These are phyloP conservation scores for Fistularia tabacaria DNA, from an alignment of 2,797 vertebrate genomes.

Conservation along the genomic window DNA sequence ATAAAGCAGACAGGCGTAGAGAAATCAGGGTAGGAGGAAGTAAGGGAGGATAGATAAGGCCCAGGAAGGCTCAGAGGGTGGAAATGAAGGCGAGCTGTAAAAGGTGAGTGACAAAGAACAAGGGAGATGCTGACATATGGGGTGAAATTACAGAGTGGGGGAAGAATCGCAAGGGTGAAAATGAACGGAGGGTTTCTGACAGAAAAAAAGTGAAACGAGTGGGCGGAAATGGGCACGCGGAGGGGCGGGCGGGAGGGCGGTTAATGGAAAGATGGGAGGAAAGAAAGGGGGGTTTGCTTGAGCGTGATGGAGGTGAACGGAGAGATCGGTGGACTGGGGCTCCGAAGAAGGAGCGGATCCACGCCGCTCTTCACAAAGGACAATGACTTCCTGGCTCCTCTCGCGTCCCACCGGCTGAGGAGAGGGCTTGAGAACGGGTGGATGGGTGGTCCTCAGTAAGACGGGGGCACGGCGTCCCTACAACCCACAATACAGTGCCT, in stretches of 20 bases:
- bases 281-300: slow-evolving; percentile 50
- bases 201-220: slow-evolving; percentile 70
- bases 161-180: slow-evolving; percentile 60
- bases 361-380: slow-evolving; percentile 49
- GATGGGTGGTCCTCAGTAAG: slow-evolving; percentile 34
- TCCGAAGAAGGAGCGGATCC: slow-evolving; percentile 30
- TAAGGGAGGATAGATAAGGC: slow-evolving; percentile 57
- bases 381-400: slow-evolving; percentile 52
- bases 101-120: slow-evolving; percentile 72
- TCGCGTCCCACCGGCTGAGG: slow-evolving; percentile 24
- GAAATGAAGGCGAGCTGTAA: slow-evolving; percentile 54
- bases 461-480: slow-evolving; percentile 17
- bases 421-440: slow-evolving; percentile 40
- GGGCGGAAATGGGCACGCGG: slow-evolving; percentile 59
- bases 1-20: slow-evolving; percentile 67
- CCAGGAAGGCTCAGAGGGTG: slow-evolving; percentile 51
- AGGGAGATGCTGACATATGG: slow-evolving; percentile 70
- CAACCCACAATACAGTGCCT: slow-evolving; percentile 25
- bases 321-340: slow-evolving; percentile 64
- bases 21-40: slow-evolving; percentile 49
- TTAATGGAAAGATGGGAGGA: slow-evolving; percentile 59
- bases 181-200: slow-evolving; percentile 66
- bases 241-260: slow-evolving; percentile 57
- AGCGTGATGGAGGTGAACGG: slow-evolving; percentile 63
- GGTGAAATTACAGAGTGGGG: slow-evolving; percentile 68